These are phyloP conservation scores for Lingula anatina DNA, from an alignment of 2,888 invertebrate species.

Conservation along the genomic window DNA sequence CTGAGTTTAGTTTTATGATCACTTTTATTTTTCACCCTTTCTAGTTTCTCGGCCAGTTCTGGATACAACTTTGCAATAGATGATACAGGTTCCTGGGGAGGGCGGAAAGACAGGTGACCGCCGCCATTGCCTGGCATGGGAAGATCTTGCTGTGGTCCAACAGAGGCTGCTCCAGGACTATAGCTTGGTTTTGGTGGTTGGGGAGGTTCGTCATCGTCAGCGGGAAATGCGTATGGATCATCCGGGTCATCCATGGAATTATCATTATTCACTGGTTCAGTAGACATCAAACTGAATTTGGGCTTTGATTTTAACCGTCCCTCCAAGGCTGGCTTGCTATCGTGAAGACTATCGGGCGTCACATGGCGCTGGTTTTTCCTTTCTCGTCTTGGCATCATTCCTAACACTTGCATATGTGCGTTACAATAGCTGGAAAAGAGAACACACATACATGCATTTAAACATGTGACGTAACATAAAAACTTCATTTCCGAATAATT, in stretches of 20 bases:
- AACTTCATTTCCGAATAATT: too few species aligned
- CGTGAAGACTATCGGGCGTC: conserved; percentile 6
- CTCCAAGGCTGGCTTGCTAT: conserved; percentile 16
- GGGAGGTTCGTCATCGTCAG: conserved; percentile 16
- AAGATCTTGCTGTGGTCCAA: neutral
- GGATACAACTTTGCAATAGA: conserved; percentile 45
- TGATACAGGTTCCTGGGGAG: too few species aligned
- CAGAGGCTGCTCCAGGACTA: neutral
- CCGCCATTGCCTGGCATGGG: neutral
- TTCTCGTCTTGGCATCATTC: conserved; percentile 39
- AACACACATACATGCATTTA: neutral
- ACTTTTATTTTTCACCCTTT: conserved; percentile 32
- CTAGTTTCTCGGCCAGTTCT: conserved; percentile 46
- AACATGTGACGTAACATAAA: too few species aligned
- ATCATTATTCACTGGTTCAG: conserved; percentile 2
- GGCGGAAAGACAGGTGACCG: too few species aligned
- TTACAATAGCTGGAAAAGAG: conserved; percentile 51
- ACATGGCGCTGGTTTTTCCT: conserved; percentile 28
- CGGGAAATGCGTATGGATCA: conserved; percentile 42
- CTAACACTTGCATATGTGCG: conserved; percentile 54
- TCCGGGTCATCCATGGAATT: conserved; percentile 29
- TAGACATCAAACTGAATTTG: conserved; percentile 15
- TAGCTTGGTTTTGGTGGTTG: neutral
- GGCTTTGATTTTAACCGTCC: conserved; percentile 30
- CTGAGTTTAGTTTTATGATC: conserved; percentile 17